Conservation (phyloP, 2,888 invertebrate genomes). For the Rotaria socialis region DNA sequence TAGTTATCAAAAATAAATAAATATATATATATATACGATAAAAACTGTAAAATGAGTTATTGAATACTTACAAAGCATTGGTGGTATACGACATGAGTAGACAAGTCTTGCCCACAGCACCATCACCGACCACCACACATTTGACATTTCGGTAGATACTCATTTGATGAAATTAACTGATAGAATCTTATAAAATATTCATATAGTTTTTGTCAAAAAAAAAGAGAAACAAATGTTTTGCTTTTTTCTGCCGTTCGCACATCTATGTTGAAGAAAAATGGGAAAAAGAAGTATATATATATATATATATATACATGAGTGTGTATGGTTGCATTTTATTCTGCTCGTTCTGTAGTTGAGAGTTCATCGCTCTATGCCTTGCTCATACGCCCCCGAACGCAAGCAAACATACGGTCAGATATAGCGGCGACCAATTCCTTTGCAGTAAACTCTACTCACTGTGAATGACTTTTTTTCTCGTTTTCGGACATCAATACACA, state of each 20-base stretch:
- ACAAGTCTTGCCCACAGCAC: slow-evolving; percentile 98
- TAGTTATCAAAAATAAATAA: background rate
- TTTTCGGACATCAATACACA: background rate
- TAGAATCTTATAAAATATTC: background rate
- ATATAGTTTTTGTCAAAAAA: background rate
- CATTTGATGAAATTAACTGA: background rate
- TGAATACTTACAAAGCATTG: slow-evolving; percentile 74
- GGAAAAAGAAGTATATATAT: background rate
- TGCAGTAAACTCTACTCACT: slow-evolving; percentile 13
- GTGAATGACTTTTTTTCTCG: slow-evolving; percentile 27
- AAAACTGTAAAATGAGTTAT: too few relatives aligned
- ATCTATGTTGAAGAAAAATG: background rate
- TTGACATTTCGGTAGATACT: slow-evolving; percentile 40
- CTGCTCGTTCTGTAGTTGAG: slow-evolving; percentile 15
- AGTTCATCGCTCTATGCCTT: slow-evolving; percentile 15
- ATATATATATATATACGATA: background rate
- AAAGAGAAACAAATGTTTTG: background rate
- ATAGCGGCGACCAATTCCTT: background rate
- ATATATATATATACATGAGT: background rate
- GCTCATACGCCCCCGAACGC: background rate
- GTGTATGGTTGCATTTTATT: slow-evolving; percentile 4
- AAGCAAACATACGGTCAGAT: background rate
- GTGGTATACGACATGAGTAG: slow-evolving; percentile 97
- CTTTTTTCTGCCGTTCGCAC: slow-evolving; percentile 4
- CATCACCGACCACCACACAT: slow-evolving; percentile 46